Base-by-base conservation (phyloP, 1,140 invertebrate species). In the Neoseiulus cucumeris region DNA sequence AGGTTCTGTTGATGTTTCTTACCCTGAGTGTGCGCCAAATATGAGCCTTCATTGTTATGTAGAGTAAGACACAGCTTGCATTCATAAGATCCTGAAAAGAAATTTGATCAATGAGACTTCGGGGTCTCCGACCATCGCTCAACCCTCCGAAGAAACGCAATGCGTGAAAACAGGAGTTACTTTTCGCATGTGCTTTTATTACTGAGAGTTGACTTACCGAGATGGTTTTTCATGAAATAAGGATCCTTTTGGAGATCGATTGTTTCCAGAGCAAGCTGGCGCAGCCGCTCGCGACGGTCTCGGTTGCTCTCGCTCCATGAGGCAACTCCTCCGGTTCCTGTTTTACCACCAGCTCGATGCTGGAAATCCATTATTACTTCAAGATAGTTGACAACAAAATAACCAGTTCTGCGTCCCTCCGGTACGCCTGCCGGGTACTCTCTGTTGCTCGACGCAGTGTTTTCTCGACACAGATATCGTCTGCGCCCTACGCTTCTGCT, bases 1-100 rank as follows among this genome's bases (percentile, higher is more conserved):
- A 99, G 81, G 79, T 99, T 99, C 0, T 92, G 89, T 76, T 99
- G 96, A 87, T 99, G 96, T 72, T 99, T 99, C 75, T 99, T 99
- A n/a, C 96, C 96, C 77, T 99, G 96, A 0, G 96, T 99, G 72
- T 99, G 96, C 14, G 96, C 95, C 71, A 99, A 80, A 74, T 99
- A 99, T 74, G 91, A 97, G 1, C 95, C 96, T 78, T 99, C 96
- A 79, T 99, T 99, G 72, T 98, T 99, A 74, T 99, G 96, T 14
- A 99, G 79, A 1, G 96, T 99, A 18, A 99, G 76, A 81, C 96
- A 99, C 0, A 99, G 77, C 80, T 99, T 99, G 76, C 96, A 99
- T 78, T 99, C 96, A 79, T 98, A 99, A 1, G 95, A 96, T 0
- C 91, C 85, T 85, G 71, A 44, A 78, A 79, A 71, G 69, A 64